phyloP scores from a whole-genome alignment of 2,888 invertebrate species.

The Argynnis bischoffii region DNA sequence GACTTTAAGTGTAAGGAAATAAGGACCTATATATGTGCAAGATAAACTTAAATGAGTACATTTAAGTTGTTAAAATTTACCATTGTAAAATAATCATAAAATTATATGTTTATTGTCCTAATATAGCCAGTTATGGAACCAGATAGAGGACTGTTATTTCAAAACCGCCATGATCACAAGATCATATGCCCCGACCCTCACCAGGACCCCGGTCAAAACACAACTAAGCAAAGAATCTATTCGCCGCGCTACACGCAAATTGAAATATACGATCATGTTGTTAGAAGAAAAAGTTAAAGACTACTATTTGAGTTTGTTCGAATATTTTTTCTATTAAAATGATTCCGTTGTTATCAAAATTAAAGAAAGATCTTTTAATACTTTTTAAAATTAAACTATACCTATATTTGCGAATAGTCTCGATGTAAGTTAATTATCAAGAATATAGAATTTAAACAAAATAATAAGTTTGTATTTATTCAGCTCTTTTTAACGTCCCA shows the following conservation, averaged over 20 bases:
- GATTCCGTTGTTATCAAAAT: too few relatives aligned
- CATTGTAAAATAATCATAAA: not conserved
- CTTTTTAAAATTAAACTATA: too few relatives aligned
- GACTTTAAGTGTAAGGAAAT: too few relatives aligned
- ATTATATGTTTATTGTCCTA: not conserved
- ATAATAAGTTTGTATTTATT: too few relatives aligned
- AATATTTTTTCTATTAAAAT: not conserved
- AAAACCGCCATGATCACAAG: constrained; percentile 90
- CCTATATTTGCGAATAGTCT: too few relatives aligned
- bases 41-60: too few relatives aligned
- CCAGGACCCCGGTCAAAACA: constrained; percentile 85
- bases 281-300: constrained; percentile 76
- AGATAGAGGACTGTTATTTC: constrained; percentile 88
- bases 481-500: too few relatives aligned
- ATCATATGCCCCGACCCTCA: constrained; percentile 87
- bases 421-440: too few relatives aligned
- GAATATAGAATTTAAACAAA: too few relatives aligned
- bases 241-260: constrained; percentile 87
- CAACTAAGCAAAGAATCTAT: constrained; percentile 83
- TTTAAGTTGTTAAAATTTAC: too few relatives aligned
- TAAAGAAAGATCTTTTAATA: too few relatives aligned
- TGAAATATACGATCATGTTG: constrained; percentile 90
- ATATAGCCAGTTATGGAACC: constrained; percentile 85
- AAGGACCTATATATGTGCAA: too few relatives aligned
- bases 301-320: not conserved